Evolutionary conservation across 2,113 vertebrate species (phyloP).

Genomic region (Atrichornis clamosus): DNA sequence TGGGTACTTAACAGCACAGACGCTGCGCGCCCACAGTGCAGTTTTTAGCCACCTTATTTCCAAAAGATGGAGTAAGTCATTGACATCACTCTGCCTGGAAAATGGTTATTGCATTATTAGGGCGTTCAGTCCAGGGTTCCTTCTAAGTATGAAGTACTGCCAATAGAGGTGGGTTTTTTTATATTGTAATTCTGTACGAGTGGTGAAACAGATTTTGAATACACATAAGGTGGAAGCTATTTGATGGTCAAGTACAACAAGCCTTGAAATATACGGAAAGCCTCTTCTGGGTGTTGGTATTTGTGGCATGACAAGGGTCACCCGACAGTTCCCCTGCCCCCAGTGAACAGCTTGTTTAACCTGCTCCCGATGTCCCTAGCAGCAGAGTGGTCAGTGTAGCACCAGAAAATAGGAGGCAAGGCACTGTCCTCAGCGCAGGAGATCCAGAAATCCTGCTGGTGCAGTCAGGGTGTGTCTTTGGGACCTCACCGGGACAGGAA

Average conservation of each 20-base stretch:
- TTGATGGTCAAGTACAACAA: not conserved
- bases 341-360: not conserved
- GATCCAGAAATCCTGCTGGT: not conserved
- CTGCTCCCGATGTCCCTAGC: not conserved
- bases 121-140: not conserved
- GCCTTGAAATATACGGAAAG: rapidly evolving
- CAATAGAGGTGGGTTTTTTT: too few relatives aligned
- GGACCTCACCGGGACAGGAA: not conserved
- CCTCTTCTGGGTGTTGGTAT: not conserved
- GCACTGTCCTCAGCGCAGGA: not conserved
- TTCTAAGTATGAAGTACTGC: not conserved
- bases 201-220: not conserved
- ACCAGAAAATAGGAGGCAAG: not conserved
- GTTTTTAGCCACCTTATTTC: not conserved
- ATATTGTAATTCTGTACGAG: not conserved
- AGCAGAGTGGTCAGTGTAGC: not conserved
- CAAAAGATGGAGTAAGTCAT: rapidly evolving
- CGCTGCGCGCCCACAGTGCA: rapidly evolving
- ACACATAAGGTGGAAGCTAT: not conserved
- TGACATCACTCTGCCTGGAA: not conserved
- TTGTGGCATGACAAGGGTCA: not conserved
- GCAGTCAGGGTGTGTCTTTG: not conserved
- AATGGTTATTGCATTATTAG: rapidly evolving
- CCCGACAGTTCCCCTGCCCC: rapidly evolving
- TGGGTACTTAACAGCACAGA: rapidly evolving